Conservation (phyloP, 2,797 vertebrate genomes). For the Myotis vivesi region DNA sequence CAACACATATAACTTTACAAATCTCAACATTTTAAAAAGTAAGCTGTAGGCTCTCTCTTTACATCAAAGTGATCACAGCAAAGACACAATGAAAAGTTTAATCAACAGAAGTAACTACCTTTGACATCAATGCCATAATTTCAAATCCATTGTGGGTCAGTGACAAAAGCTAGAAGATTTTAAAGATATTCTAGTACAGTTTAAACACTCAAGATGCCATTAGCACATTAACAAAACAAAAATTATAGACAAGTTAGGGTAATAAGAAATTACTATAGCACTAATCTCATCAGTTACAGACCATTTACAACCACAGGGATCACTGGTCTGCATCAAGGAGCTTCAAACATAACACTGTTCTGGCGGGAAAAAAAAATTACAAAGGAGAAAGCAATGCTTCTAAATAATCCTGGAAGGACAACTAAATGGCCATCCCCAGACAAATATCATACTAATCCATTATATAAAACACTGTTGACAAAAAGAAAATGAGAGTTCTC, state of each 20-base stretch:
- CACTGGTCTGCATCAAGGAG: background rate
- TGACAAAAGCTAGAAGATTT: slow-evolving; percentile 3
- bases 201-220: background rate
- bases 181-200: background rate
- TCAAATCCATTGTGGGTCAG: background rate
- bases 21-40: background rate
- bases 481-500: slow-evolving; percentile 54
- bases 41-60: background rate
- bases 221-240: slow-evolving; percentile 29
- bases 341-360: background rate
- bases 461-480: slow-evolving; percentile 40
- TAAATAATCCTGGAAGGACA: background rate
- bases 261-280: background rate
- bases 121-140: slow-evolving; percentile 4
- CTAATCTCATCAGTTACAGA: background rate
- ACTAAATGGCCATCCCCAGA: background rate
- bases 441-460: slow-evolving; percentile 3
- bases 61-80: background rate
- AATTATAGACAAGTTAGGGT: background rate
- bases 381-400: background rate
- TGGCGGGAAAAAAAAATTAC: background rate
- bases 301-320: background rate
- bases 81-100: background rate
- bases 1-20: background rate
- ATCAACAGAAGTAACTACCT: background rate